phyloP scores from a whole-genome alignment of 2,888 invertebrate species.

The Acanthoscelides obtectus region DNA sequence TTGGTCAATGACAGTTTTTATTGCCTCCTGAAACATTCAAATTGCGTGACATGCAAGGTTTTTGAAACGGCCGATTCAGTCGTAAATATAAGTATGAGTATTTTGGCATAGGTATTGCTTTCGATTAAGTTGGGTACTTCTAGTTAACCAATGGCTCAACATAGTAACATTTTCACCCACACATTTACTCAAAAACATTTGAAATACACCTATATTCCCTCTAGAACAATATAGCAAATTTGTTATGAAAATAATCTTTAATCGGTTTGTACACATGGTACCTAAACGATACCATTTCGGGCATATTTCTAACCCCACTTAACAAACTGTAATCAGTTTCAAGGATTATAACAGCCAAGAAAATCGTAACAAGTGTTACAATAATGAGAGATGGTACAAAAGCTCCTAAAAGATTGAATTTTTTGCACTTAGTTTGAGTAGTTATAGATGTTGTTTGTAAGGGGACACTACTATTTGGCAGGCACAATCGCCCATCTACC shows the following conservation, averaged over 20 bases:
- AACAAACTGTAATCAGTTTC: conserved; percentile 75
- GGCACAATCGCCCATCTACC: conserved; percentile 41
- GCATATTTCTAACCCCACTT: conserved; percentile 64
- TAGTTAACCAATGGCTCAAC: too few species aligned
- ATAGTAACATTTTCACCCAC: neutral
- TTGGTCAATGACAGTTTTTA: too few species aligned
- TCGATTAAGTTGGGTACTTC: too few species aligned
- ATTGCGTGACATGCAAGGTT: too few species aligned
- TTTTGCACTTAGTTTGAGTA: conserved; percentile 41
- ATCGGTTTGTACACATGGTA: conserved; percentile 80
- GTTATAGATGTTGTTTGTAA: conserved; percentile 8
- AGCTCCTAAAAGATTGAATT: conserved; percentile 63
- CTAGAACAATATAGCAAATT: conserved; percentile 28
- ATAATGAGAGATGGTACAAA: conserved; percentile 76
- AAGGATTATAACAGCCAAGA: conserved; percentile 66
- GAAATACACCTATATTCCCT: neutral
- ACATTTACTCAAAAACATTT: neutral
- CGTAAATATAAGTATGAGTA: too few species aligned
- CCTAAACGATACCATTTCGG: conserved; percentile 70
- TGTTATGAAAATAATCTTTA: conserved; percentile 68
- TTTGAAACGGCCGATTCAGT: too few species aligned
- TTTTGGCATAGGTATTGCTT: too few species aligned
- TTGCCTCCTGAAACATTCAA: too few species aligned
- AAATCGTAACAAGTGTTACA: conserved; percentile 63
- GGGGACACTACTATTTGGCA: conserved; percentile 31